Conservation (phyloP, 2,797 vertebrate species). For the Xiphorhynchus erythropygius region DNA sequence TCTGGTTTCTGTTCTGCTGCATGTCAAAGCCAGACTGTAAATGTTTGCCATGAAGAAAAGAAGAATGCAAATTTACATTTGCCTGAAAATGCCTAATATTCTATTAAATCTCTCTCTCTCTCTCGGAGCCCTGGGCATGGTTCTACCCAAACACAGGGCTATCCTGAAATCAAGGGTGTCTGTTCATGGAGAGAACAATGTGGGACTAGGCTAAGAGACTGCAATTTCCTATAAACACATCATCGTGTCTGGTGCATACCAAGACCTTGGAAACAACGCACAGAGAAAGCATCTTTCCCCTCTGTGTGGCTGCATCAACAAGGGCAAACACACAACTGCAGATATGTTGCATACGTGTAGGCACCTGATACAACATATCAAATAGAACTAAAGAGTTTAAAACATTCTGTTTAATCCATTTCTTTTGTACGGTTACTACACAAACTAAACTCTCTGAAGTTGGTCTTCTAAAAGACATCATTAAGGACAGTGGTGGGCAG, state of each 20-base stretch:
- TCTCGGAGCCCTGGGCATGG: not conserved
- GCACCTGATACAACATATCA: not conserved
- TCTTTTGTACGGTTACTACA: not conserved
- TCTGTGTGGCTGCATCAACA: not conserved
- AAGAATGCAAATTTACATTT: not conserved
- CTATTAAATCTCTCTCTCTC: not conserved
- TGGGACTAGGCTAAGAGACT: not conserved
- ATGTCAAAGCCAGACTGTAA: not conserved
- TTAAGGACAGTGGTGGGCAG: not conserved
- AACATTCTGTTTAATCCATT: not conserved
- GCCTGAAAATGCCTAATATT: not conserved
- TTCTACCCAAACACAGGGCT: not conserved
- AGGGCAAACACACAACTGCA: not conserved
- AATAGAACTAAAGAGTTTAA: not conserved
- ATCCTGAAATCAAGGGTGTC: not conserved
- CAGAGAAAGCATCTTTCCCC: not conserved
- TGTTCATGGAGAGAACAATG: fast-evolving
- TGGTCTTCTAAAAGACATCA: not conserved
- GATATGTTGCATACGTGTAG: fast-evolving
- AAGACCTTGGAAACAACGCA: not conserved
- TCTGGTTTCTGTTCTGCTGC: not conserved
- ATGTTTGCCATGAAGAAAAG: not conserved
- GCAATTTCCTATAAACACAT: not conserved
- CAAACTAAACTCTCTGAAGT: not conserved
- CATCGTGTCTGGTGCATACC: fast-evolving